Evolutionary conservation across 2,113 vertebrate genomes (phyloP), one percentile per base, ranked within the genome.

Genomic region (Henicopernis longicauda): DNA sequence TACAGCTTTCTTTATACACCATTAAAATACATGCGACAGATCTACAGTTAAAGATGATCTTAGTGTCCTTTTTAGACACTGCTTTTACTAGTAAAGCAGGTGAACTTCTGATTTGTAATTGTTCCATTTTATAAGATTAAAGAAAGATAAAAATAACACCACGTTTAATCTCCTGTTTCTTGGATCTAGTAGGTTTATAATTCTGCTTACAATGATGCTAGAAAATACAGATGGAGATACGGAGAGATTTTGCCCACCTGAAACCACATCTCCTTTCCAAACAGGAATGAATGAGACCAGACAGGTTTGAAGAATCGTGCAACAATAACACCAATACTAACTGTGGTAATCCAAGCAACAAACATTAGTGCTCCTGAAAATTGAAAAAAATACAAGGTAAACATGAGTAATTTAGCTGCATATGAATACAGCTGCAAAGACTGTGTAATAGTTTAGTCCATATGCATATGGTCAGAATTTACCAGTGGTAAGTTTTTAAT

Each of bases 251-350:
- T 52, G 52, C 98, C 38, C 83, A 99, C 99, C 99, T 99, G 99
- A 98, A 99, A 99, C 99, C 99, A 99, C 36, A 97, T 77, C 69
- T 98, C 98, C 80, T 98, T 97, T 63, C 99, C 98, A 88, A 98
- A 97, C 25, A 99, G 80, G 73, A 98, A 96, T 22, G 86, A 94
- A 76, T 98, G 93, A 31, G 98, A 97, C 98, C 99, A 99, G 31
- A 98, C 96, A 45, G 98, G 92, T 97, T 98, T 99, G 97, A 99
- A 99, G 85, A 99, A 99, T 42, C 98, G 98, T 76, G 99, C 98
- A 36, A 99, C 73, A 69, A 99, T 95, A 32, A 99, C 98, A 16
- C 98, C 99, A 59, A 98, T 96, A 82, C 98, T 99, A 65, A 97
- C 98, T 8, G 97, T 97, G 6, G 98, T 98, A 97, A 99, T 98